Percentiles rank a stretch among this genome's conserved stretches.
Conservation (phyloP, 2,113 vertebrate species). For the Merops nubicus region DNA sequence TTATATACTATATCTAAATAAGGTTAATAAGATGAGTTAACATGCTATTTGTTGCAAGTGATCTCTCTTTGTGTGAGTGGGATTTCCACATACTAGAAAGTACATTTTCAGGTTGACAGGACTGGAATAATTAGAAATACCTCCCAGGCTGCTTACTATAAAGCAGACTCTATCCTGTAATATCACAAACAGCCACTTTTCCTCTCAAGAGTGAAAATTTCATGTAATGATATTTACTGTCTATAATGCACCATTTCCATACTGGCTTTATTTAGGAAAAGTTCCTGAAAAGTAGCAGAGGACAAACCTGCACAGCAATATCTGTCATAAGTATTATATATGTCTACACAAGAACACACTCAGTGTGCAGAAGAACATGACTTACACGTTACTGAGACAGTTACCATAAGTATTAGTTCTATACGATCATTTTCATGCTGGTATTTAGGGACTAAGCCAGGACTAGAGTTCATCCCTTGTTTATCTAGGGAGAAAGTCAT, state of each 20-base stretch:
- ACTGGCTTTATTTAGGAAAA: neutral
- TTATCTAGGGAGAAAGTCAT: neutral
- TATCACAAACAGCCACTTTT: neutral
- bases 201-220: neutral
- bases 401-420: neutral
- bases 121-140: neutral
- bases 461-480: neutral
- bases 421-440: neutral
- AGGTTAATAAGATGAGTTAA: neutral
- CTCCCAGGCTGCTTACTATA: neutral
- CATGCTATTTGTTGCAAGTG: neutral
- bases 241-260: neutral
- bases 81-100: neutral
- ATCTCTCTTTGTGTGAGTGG: neutral
- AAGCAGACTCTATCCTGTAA: neutral
- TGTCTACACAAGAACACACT: rapidly evolving
- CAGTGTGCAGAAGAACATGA: neutral
- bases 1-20: neutral
- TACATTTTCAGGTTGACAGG: neutral
- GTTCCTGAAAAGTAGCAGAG: neutral
- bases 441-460: neutral
- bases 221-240: neutral
- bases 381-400: neutral
- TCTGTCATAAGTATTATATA: neutral
- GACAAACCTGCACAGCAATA: neutral